Percentiles rank a stretch among this genome's conserved stretches.
phyloP scores from a whole-genome alignment of 2,113 vertebrate genomes.

The Rhinichthys klamathensis region DNA sequence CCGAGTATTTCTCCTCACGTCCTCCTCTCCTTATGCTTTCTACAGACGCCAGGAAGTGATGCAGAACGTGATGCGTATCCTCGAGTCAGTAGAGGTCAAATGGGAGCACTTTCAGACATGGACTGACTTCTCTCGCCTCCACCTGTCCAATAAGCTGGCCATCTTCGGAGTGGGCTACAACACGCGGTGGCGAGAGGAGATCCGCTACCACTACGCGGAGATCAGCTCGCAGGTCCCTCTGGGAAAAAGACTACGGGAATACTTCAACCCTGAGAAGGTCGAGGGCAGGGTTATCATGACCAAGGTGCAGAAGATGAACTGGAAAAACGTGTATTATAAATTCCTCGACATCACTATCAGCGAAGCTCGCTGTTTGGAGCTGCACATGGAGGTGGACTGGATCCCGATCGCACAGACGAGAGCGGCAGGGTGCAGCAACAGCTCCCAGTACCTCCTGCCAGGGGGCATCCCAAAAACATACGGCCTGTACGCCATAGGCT shows the following conservation, averaged over 20 bases:
- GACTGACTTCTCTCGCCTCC: constrained; percentile 95
- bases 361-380: constrained; percentile 91
- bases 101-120: constrained; percentile 99
- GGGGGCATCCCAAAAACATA: constrained; percentile 93
- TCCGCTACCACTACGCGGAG: constrained; percentile 95
- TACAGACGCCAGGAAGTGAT: constrained; percentile 85
- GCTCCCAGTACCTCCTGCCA: constrained; percentile 91
- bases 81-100: constrained; percentile 94
- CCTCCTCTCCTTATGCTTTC: constrained; percentile 13
- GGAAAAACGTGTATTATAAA: constrained; percentile 99
- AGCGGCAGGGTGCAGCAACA: constrained; percentile 79
- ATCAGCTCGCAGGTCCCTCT: constrained; percentile 97
- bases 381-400: constrained; percentile 98
- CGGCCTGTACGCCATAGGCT: constrained; percentile 92
- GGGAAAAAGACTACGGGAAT: constrained; percentile 93
- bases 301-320: constrained; percentile 99
- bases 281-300: constrained; percentile 94
- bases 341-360: constrained; percentile 98
- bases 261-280: constrained; percentile 95
- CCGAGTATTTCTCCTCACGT: not conserved
- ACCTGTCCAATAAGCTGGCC: constrained; percentile 97
- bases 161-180: constrained; percentile 98
- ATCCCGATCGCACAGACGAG: constrained; percentile 89
- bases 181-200: constrained; percentile 95
- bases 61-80: constrained; percentile 93